Conservation (phyloP, 1,140 invertebrate genomes). For the Drosophila repletoides region DNA sequence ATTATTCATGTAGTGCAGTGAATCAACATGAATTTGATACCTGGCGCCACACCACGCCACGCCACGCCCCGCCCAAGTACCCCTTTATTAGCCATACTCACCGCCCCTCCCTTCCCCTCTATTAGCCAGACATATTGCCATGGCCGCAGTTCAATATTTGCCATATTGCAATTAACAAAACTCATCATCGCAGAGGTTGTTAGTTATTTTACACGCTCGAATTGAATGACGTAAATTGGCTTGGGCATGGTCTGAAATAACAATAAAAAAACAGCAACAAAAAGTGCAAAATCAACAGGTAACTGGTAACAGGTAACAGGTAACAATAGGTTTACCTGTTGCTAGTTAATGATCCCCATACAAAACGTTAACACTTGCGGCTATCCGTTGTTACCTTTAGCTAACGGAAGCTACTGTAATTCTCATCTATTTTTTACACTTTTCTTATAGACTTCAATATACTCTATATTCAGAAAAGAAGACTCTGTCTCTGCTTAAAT, state of each 20-base stretch:
- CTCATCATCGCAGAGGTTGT: slow-evolving; percentile 19
- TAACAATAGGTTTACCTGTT: background rate
- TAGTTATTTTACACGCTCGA: slow-evolving; percentile 50
- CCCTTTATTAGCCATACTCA: too few relatives aligned
- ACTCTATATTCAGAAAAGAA: background rate
- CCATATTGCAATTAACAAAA: slow-evolving; percentile 54
- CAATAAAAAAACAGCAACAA: too few relatives aligned
- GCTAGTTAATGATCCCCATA: slow-evolving; percentile 49
- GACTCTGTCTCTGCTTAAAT: too few relatives aligned
- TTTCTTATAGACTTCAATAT: background rate
- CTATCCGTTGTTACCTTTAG: slow-evolving; percentile 31
- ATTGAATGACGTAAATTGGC: slow-evolving; percentile 65
- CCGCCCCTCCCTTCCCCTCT: background rate
- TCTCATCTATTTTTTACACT: slow-evolving; percentile 27
- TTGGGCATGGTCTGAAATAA: slow-evolving; percentile 7
- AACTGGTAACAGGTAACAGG: too few relatives aligned
- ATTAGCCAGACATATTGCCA: too few relatives aligned
- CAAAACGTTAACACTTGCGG: slow-evolving; percentile 55
- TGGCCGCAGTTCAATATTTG: slow-evolving; percentile 8
- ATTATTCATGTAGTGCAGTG: slow-evolving; percentile 2
- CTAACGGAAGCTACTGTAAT: slow-evolving; percentile 36
- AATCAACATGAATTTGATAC: slow-evolving; percentile 13
- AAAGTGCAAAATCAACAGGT: slow-evolving; percentile 62
- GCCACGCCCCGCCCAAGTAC: too few relatives aligned
- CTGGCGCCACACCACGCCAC: background rate